Base-by-base conservation (phyloP, 2,113 vertebrate genomes). In the Neomonachus schauinslandi region DNA sequence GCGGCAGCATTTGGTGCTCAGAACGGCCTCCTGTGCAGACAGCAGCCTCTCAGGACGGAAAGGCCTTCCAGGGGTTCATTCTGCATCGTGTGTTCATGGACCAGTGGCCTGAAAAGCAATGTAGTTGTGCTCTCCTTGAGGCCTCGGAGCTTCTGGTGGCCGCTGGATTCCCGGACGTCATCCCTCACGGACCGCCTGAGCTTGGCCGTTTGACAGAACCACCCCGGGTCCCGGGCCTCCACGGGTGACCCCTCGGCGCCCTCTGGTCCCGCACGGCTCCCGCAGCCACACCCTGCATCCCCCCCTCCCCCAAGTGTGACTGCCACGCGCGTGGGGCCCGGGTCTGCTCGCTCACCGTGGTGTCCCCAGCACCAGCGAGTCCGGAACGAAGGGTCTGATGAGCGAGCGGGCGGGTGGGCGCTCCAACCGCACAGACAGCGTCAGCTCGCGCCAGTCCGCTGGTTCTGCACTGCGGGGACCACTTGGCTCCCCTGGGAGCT, bases 401-500 rank as follows among this genome's bases (percentile, higher is more conserved):
- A 39, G 4, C 2, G 69, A 22, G 69, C 0, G 19, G 36, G 69
- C 18, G 0, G 19, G n/a, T 71, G 69, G 2, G 36, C 4, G 2
- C 21, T 42, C 24, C 71, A 1, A 14, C 4, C 2, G 42, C 46
- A 61, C 15, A 0, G 7, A 16, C 72, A 28, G 4, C 2, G 2
- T 12, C 71, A 22, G 11, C 36, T 13, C 21, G 10, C 12, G 2
- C 71, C 71, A 6, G 11, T 1, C 1, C 71, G 0, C 33, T 7
- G 90, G 19, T 13, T 15, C 15, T 19, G 51, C 26, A 7, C 61
- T 4, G 1, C 1, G 4, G 49, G 15, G 13, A 21, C 74, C 22
- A 2, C 1, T 0, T 3, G 51, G 12, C 0, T 4, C 7, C 33
- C 4, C 26, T 1, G 28, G 36, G 28, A 57, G 63, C 51, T 7